Evolutionary conservation across 2,888 invertebrate species (phyloP).

Genomic region (Epiblema foenella): DNA sequence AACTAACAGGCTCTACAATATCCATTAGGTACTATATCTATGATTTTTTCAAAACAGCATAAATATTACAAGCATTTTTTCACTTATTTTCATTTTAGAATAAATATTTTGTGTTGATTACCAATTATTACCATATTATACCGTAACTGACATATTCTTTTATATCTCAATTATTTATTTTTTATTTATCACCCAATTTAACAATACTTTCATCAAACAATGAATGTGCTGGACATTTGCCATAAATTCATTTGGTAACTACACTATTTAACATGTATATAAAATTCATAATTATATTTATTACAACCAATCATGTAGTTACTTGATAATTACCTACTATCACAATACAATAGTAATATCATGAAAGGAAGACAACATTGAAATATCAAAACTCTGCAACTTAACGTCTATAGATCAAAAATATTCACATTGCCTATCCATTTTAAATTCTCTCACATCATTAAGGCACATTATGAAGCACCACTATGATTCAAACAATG

Average conservation of each 20-base stretch:
- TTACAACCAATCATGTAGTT: conserved; percentile 28
- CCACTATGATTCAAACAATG: conserved; percentile 45
- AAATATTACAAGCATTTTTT: conserved; percentile 3
- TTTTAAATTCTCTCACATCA: conserved; percentile 46
- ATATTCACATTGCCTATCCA: not conserved
- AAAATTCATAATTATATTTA: conserved; percentile 25
- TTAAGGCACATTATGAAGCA: conserved; percentile 62
- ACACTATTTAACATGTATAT: conserved; percentile 31
- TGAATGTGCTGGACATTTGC: not conserved
- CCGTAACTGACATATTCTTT: not conserved
- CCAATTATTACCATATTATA: too few relatives aligned
- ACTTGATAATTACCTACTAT: conserved; percentile 34
- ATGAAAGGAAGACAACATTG: conserved; percentile 37
- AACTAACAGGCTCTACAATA: conserved; percentile 11
- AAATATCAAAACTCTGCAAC: conserved; percentile 22
- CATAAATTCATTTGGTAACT: conserved; percentile 35
- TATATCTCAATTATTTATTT: not conserved
- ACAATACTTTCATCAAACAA: conserved; percentile 2
- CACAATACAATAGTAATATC: conserved; percentile 39
- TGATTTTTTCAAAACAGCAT: not conserved
- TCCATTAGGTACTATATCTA: too few relatives aligned
- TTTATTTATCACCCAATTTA: not conserved
- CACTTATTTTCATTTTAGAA: not conserved
- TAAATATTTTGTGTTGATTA: too few relatives aligned
- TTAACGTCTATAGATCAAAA: conserved; percentile 6